These are phyloP conservation scores for Laticauda colubrina DNA, from an alignment of 2,113 vertebrate species.

Conservation along the genomic window DNA sequence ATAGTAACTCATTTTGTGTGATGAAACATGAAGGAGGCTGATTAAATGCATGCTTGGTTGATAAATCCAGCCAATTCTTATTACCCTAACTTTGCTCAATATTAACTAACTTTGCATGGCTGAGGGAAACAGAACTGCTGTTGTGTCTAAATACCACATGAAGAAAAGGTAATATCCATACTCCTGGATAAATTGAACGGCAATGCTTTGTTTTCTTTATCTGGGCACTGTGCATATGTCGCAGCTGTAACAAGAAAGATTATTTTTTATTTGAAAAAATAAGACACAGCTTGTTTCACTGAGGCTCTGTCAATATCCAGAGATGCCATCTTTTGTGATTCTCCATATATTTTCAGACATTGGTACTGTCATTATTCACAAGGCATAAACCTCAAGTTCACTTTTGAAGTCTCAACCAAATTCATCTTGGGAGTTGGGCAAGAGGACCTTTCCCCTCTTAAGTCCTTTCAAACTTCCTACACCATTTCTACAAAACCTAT, in stretches of 20 bases:
- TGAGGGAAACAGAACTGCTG: neutral
- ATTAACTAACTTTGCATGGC: neutral
- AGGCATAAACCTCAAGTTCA: neutral
- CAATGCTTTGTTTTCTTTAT: constrained; percentile 14
- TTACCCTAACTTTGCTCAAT: neutral
- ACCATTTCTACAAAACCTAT: neutral
- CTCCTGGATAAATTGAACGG: neutral
- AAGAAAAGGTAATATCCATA: neutral
- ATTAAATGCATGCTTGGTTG: neutral
- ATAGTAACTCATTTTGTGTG: neutral
- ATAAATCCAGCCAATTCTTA: neutral
- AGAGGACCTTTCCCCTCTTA: neutral
- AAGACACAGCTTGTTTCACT: neutral
- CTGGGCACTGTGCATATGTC: neutral
- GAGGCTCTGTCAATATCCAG: neutral
- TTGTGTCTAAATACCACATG: neutral
- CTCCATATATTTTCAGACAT: neutral
- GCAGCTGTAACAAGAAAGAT: neutral
- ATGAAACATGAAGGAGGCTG: neutral
- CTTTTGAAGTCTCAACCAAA: neutral
- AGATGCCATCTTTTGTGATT: neutral
- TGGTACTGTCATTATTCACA: neutral
- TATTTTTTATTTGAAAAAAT: constrained; percentile 1
- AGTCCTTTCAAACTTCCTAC: neutral
- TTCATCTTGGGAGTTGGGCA: neutral